Conservation (phyloP, 2,888 invertebrate genomes). For the Listrodromus nycthemerus region DNA sequence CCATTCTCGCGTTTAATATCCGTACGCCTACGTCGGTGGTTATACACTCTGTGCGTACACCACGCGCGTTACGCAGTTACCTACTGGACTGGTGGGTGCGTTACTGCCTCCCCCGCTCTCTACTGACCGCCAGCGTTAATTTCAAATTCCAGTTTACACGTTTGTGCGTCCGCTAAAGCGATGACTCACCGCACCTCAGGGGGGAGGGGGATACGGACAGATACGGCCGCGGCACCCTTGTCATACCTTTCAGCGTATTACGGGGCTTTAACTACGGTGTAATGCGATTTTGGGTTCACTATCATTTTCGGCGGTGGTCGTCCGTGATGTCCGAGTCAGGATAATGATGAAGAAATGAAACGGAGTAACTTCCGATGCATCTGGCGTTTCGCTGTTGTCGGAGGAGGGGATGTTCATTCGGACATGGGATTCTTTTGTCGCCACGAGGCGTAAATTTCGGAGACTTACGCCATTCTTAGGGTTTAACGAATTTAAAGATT, state of each 20-base stretch:
- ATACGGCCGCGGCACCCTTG: conserved; percentile 9
- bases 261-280: conserved; percentile 10
- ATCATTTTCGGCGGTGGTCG: conserved; percentile 13
- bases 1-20: conserved; percentile 50
- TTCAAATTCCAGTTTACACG: conserved; percentile 61
- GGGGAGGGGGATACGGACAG: background rate
- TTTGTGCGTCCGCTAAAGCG: conserved; percentile 49
- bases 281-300: conserved; percentile 10
- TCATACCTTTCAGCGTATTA: conserved; percentile 8
- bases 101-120: conserved; percentile 24
- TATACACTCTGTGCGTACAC: conserved; percentile 42
- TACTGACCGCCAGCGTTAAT: conserved; percentile 51
- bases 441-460: too few relatives aligned
- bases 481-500: too few relatives aligned
- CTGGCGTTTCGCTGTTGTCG: background rate
- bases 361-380: background rate
- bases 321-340: background rate
- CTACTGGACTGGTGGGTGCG: conserved; percentile 17
- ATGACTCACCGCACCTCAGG: conserved; percentile 45
- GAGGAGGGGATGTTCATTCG: too few relatives aligned
- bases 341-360: background rate
- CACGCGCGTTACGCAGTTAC: conserved; percentile 38
- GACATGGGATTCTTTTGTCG: too few relatives aligned
- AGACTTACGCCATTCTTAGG: too few relatives aligned
- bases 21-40: conserved; percentile 14